Conservation (phyloP, 2,113 vertebrate species). For the Ornithorhynchus anatinus region DNA sequence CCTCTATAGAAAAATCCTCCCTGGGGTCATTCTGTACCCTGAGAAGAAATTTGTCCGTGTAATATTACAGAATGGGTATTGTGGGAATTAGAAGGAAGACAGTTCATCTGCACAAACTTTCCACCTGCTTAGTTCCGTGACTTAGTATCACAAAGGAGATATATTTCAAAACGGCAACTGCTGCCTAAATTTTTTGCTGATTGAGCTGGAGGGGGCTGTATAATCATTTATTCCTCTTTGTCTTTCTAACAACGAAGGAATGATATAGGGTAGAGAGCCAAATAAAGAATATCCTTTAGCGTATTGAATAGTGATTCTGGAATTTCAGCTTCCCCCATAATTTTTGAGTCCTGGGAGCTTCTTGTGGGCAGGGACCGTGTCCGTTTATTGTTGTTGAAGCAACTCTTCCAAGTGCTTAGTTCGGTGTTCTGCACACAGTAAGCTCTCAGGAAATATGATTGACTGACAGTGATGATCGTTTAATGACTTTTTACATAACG, state of each 20-base stretch:
- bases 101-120: neutral
- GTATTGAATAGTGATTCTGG: slow-evolving; percentile 10
- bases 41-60: neutral
- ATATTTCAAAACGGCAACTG: neutral
- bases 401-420: too few species aligned
- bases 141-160: neutral
- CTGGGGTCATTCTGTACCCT: too few species aligned
- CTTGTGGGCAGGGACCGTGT: neutral
- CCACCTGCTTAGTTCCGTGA: neutral
- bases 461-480: neutral
- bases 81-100: neutral
- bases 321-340: neutral
- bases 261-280: neutral
- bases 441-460: neutral
- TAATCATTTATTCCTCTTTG: neutral
- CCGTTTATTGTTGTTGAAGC: neutral
- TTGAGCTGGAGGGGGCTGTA: neutral
- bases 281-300: slow-evolving; percentile 25
- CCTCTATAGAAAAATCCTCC: too few species aligned
- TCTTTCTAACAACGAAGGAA: neutral
- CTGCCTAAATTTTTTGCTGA: neutral
- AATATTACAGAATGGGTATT: neutral
- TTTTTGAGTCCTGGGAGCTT: neutral
- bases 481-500: slow-evolving; percentile 35
- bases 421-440: too few species aligned